These are phyloP conservation scores for Drosophila sproati DNA, from an alignment of 1,140 invertebrate species.

Conservation along the genomic window DNA sequence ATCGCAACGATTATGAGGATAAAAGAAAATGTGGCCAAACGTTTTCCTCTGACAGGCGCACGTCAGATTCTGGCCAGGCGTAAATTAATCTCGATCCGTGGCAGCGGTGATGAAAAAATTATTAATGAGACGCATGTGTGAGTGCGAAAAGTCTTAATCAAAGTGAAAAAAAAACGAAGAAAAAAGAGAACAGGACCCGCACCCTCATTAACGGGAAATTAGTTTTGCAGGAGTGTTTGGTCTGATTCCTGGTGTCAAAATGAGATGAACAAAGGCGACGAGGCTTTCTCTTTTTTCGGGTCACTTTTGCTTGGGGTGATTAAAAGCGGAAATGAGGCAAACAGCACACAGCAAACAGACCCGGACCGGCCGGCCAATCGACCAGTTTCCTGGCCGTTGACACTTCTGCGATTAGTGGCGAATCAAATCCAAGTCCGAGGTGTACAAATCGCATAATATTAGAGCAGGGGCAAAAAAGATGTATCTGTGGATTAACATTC, in stretches of 20 bases:
- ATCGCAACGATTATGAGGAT: constrained; percentile 51
- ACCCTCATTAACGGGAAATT: constrained; percentile 84
- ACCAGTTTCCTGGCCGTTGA: constrained; percentile 50
- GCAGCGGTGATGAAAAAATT: constrained; percentile 52
- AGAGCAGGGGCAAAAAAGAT: constrained; percentile 37
- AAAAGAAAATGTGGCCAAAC: constrained; percentile 54
- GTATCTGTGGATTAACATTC: constrained; percentile 53
- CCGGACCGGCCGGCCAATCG: constrained; percentile 7
- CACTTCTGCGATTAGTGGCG: constrained; percentile 76
- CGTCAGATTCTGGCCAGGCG: constrained; percentile 66
- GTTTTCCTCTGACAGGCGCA: constrained; percentile 72
- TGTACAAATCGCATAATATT: constrained; percentile 70
- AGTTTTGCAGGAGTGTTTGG: constrained; percentile 62
- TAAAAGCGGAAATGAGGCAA: constrained; percentile 78
- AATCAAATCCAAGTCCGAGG: constrained; percentile 58
- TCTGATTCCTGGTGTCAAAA: constrained; percentile 66
- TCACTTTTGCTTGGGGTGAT: constrained; percentile 50
- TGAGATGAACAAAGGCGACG: constrained; percentile 50
- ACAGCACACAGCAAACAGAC: constrained; percentile 16
- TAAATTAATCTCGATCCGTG: constrained; percentile 74
- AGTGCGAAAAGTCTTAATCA: constrained; percentile 68
- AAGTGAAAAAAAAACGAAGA: constrained; percentile 32
- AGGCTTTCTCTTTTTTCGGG: not conserved
- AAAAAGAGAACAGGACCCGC: constrained; percentile 21
- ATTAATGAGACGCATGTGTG: constrained; percentile 73